A percentile compares a stretch with the other conserved stretches of the same genome.
These are phyloP conservation scores for Sebastes oblongus DNA, from an alignment of 2,797 vertebrate genomes.

Conservation along the genomic window DNA sequence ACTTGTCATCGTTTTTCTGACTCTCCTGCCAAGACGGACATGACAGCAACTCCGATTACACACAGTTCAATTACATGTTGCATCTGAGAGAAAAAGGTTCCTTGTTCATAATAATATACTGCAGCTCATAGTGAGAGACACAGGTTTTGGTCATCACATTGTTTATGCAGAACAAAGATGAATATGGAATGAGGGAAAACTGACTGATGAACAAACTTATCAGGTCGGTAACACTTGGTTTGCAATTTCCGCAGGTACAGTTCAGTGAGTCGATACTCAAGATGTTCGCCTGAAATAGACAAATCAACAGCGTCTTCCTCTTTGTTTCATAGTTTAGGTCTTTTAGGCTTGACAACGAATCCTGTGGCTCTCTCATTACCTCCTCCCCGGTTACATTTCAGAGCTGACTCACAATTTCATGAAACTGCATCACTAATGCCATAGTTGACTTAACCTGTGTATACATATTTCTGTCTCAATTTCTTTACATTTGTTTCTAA, in stretches of 20 bases:
- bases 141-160: no score
- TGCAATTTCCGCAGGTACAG: conserved; percentile 59
- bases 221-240: background rate
- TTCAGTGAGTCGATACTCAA: conserved; percentile 41
- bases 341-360: background rate
- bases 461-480: no score
- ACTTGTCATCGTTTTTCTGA: conserved; percentile 76
- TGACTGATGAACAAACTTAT: conserved; percentile 37
- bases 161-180: no score
- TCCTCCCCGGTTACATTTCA: no score
- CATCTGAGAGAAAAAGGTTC: no score
- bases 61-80: background rate
- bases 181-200: background rate
- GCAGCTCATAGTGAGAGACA: no score
- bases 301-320: conserved; percentile 6
- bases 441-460: no score
- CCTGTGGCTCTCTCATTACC: no score
- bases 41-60: background rate
- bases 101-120: no score
- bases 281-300: conserved; percentile 46
- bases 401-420: no score
- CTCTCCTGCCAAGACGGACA: conserved; percentile 50
- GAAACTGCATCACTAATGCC: no score
- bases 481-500: no score
- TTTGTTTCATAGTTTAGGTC: background rate